Percentiles rank a stretch among this genome's conserved stretches.
These are phyloP conservation scores for Etheostoma cragini DNA, from an alignment of 2,113 vertebrate species.

Conservation along the genomic window DNA sequence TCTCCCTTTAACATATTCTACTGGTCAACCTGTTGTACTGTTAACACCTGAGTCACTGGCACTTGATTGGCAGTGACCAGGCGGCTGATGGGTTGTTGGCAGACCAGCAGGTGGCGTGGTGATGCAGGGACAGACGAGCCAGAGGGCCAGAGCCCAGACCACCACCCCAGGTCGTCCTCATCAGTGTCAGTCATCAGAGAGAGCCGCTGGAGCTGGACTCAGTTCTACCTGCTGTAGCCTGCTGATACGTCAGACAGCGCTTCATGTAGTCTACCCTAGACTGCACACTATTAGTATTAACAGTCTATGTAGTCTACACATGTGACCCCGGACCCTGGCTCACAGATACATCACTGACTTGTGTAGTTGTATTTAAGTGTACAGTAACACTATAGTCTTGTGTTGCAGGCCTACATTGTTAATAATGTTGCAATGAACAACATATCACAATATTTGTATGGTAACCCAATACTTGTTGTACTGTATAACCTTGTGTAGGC, in stretches of 20 bases:
- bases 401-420: background rate
- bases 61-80: background rate
- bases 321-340: background rate
- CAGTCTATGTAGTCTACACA: background rate
- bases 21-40: background rate
- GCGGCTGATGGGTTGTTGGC: background rate
- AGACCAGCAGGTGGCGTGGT: constrained; percentile 77
- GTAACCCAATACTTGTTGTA: background rate
- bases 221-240: background rate
- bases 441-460: background rate
- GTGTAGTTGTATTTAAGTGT: background rate
- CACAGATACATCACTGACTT: too few species aligned
- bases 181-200: background rate
- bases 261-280: background rate
- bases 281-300: too few species aligned
- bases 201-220: background rate
- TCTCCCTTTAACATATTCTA: too few species aligned
- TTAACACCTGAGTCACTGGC: background rate
- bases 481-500: background rate
- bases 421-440: background rate
- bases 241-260: background rate
- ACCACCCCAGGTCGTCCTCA: background rate
- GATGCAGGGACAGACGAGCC: constrained; percentile 21
- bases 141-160: background rate
- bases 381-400: background rate